Evolutionary conservation across 2,888 invertebrate genomes (phyloP).

Genomic region (Limnephilus marmoratus): DNA sequence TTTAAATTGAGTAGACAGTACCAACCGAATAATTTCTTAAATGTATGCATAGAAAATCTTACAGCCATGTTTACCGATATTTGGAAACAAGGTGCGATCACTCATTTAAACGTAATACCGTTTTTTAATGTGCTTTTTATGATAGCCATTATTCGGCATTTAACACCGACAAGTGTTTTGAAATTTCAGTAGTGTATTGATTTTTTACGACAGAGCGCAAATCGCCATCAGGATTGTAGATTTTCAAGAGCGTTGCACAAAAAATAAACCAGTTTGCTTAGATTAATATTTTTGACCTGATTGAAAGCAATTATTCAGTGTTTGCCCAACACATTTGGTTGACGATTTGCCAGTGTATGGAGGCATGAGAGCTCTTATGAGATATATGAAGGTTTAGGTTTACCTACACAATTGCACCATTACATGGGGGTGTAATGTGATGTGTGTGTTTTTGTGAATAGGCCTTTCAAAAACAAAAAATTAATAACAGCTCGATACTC

Average conservation of each 20-base stretch:
- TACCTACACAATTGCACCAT: too few relatives aligned
- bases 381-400: too few relatives aligned
- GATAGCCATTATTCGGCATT: constrained; percentile 27
- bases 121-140: constrained; percentile 9
- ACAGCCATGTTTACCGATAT: background rate
- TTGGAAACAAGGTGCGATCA: constrained; percentile 7
- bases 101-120: constrained; percentile 14
- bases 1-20: background rate
- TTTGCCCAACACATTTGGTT: constrained; percentile 37
- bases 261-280: constrained; percentile 18
- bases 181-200: constrained; percentile 11
- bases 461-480: too few relatives aligned
- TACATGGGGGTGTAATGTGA: too few relatives aligned
- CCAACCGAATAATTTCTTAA: background rate
- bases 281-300: constrained; percentile 51
- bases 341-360: background rate
- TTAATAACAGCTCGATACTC: too few relatives aligned
- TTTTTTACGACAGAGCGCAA: constrained; percentile 19
- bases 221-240: constrained; percentile 8
- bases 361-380: background rate
- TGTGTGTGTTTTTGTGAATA: too few relatives aligned
- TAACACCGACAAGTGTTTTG: constrained; percentile 36
- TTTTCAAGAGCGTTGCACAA: constrained; percentile 43
- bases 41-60: background rate
- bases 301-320: constrained; percentile 43